Evolutionary conservation across 2,888 invertebrate species (phyloP).

Genomic region (Endomychus coccineus): DNA sequence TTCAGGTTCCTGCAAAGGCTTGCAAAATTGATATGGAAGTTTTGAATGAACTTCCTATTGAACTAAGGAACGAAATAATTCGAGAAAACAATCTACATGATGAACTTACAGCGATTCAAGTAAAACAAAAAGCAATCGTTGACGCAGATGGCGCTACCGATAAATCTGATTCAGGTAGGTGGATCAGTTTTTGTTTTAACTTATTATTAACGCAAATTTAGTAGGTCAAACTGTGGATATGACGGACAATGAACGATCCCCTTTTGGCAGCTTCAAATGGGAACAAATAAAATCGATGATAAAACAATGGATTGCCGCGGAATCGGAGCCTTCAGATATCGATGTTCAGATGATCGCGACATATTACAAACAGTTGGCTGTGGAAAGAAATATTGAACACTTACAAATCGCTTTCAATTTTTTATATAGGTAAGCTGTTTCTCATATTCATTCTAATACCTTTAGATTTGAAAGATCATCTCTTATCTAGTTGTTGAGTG

Average conservation of each 20-base stretch:
- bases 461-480: too few relatives aligned
- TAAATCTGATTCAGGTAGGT: too few relatives aligned
- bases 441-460: too few relatives aligned
- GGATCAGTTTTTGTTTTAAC: conserved; percentile 1
- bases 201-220: background rate
- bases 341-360: conserved; percentile 57
- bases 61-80: conserved; percentile 54
- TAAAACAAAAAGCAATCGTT: too few relatives aligned
- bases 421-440: conserved; percentile 45
- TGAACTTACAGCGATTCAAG: too few relatives aligned
- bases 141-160: too few relatives aligned
- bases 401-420: conserved; percentile 44
- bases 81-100: conserved; percentile 43
- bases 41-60: conserved; percentile 54
- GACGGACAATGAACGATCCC: too few relatives aligned
- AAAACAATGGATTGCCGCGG: conserved; percentile 59
- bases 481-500: too few relatives aligned
- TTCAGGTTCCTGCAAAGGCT: too few relatives aligned
- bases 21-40: conserved; percentile 51
- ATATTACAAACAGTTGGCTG: conserved; percentile 48
- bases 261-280: conserved; percentile 36
- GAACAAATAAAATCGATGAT: conserved; percentile 50
- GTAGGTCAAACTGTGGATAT: too few relatives aligned
- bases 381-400: conserved; percentile 40
- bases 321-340: conserved; percentile 50